phyloP scores from a whole-genome alignment of 2,113 vertebrate species.

The Semnornis frantzii region DNA sequence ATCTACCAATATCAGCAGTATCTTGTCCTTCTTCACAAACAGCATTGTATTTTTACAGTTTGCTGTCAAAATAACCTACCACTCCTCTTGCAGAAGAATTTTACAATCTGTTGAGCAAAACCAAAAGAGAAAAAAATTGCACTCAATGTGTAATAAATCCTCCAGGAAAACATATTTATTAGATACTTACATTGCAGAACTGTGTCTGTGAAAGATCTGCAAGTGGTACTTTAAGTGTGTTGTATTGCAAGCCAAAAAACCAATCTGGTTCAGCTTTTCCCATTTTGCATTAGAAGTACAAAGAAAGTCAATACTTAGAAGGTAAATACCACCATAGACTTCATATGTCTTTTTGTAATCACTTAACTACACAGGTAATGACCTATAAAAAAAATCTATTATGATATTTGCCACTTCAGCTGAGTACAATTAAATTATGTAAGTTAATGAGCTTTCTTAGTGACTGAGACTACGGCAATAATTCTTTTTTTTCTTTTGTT shows the following conservation, averaged over 20 bases:
- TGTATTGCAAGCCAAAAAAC: not conserved
- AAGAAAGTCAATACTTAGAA: conserved; percentile 52
- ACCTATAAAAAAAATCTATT: conserved; percentile 52
- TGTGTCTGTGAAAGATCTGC: not conserved
- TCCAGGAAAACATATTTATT: conserved; percentile 28
- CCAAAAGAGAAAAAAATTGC: not conserved
- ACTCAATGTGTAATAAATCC: not conserved
- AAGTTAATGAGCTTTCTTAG: conserved; percentile 53
- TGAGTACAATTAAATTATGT: conserved; percentile 26
- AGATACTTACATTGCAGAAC: not conserved
- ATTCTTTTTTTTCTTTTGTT: not conserved
- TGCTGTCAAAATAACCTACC: not conserved
- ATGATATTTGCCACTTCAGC: conserved; percentile 42
- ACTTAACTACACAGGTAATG: conserved; percentile 28
- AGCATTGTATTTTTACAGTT: not conserved
- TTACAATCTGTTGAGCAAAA: not conserved
- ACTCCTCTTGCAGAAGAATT: not conserved
- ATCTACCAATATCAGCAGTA: not conserved
- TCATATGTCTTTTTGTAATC: conserved; percentile 55
- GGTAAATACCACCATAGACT: conserved; percentile 6
- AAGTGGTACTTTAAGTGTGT: not conserved
- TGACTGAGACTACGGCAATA: conserved; percentile 6
- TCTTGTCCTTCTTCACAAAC: not conserved
- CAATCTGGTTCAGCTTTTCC: conserved; percentile 16
- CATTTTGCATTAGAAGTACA: conserved; percentile 7